phyloP scores from a whole-genome alignment of 2,888 invertebrate species.

The Frankliniella intonsa region DNA sequence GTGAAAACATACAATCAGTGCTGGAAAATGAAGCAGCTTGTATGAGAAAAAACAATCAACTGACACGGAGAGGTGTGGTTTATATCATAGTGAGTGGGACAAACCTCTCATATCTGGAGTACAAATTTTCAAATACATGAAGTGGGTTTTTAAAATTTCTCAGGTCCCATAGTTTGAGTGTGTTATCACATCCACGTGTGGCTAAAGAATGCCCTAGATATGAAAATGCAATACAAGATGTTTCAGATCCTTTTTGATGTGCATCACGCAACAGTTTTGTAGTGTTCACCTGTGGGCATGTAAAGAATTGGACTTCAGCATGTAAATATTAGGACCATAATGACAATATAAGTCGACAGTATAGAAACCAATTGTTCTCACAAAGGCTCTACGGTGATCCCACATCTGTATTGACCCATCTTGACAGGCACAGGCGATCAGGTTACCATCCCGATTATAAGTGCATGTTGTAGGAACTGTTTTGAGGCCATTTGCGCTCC shows the following conservation, averaged over 20 bases:
- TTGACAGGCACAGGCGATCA: conserved; percentile 84
- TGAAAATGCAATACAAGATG: conserved; percentile 80
- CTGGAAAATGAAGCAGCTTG: conserved; percentile 41
- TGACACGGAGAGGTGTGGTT: too few relatives aligned
- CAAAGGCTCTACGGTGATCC: conserved; percentile 89
- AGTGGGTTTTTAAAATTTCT: conserved; percentile 75
- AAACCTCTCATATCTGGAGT: conserved; percentile 67
- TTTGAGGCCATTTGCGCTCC: conserved; percentile 79
- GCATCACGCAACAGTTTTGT: conserved; percentile 70
- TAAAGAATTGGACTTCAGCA: not conserved
- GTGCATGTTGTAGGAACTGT: conserved; percentile 79
- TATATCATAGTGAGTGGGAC: not conserved
- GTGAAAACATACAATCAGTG: conserved; percentile 73
- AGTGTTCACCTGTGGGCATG: conserved; percentile 59
- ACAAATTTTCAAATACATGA: conserved; percentile 63
- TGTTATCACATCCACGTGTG: conserved; percentile 85
- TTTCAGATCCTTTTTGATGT: conserved; percentile 73
- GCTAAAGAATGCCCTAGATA: conserved; percentile 75
- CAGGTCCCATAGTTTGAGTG: conserved; percentile 92
- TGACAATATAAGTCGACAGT: not conserved
- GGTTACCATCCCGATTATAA: conserved; percentile 78
- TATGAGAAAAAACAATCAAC: not conserved
- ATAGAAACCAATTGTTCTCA: conserved; percentile 44
- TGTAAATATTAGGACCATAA: not conserved
- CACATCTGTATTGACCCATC: conserved; percentile 97